Evolutionary conservation across 2,888 invertebrate species (phyloP).

Genomic region (Priocnemis perturbator): DNA sequence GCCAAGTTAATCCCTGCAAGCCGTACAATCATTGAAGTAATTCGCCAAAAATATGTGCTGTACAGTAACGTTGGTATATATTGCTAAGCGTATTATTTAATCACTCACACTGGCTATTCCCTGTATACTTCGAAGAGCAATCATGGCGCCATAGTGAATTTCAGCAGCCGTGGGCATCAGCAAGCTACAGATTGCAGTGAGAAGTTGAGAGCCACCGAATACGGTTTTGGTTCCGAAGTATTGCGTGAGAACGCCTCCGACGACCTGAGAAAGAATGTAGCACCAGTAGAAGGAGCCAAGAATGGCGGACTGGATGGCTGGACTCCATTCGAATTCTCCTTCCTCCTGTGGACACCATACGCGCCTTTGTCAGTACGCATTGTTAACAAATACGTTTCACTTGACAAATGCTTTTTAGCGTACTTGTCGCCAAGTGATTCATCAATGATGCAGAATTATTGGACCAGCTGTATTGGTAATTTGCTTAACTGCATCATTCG

Average conservation of each 20-base stretch:
- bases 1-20: slow-evolving; percentile 83
- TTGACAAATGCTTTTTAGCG: background rate
- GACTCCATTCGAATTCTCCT: slow-evolving; percentile 82
- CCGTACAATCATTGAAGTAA: background rate
- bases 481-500: background rate
- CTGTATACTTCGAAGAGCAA: slow-evolving; percentile 81
- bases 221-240: slow-evolving; percentile 83
- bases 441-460: background rate
- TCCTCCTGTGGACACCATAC: slow-evolving; percentile 33
- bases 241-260: slow-evolving; percentile 83
- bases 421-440: background rate
- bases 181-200: slow-evolving; percentile 82
- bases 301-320: slow-evolving; percentile 80
- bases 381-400: too few species aligned
- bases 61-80: background rate
- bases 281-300: slow-evolving; percentile 85
- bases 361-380: too few species aligned
- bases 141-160: slow-evolving; percentile 80
- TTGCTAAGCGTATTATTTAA: too few species aligned
- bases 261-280: slow-evolving; percentile 82
- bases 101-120: slow-evolving; percentile 81
- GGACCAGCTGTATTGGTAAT: background rate
- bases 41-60: background rate
- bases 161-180: slow-evolving; percentile 81
- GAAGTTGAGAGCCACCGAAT: slow-evolving; percentile 83